Base-by-base conservation (phyloP, 2,113 vertebrate species). In the Phalacrocorax brasilianus region DNA sequence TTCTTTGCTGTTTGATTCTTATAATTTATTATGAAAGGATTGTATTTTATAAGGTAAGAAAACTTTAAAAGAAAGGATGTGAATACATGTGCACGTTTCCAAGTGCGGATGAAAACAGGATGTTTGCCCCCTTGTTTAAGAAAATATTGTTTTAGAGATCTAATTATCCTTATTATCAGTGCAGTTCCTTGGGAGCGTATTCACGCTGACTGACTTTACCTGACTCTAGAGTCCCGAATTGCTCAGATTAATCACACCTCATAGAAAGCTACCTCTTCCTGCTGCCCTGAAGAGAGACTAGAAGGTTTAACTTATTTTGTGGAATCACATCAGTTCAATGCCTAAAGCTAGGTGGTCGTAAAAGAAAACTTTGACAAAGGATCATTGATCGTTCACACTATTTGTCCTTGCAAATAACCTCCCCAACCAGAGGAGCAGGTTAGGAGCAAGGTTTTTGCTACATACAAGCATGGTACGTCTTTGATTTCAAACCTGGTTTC, bases 31-130 rank as follows among this genome's bases (percentile, higher is more conserved):
- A 32, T 33, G 4, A 50, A 77, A 63, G 2, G 5, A 28, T 71
- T 79, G 13, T 67, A 8, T 33, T 78, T 84, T 22, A 56, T 35
- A 62, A 81, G 38, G 11, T 55, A 71, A 52, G 42, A 79, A 83
- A 92, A 21, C 33, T 47, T 56, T 5, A 58, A 76, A 61, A 81
- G 6, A 35, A 68, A 74, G 6, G 5, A 40, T 74, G 5, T 38
- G 9, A 70, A 19, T 53, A 59, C 8, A 4, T 28, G 6, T 67
- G 9, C 0, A 0, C 19, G 10, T 87, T 88, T 86, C 35, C 58
- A 84, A 77, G 17, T 4, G 9, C 16, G 35, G 21, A 14, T 24
- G 12, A 78, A 78, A 86, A 66, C 1, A 45, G 8, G 12, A 30
- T 9, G 6, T 42, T 75, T 87, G 5, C 7, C 11, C 19, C 17